These are phyloP conservation scores for Holocentrus rufus DNA, from an alignment of 2,797 vertebrate genomes.

Conservation along the genomic window DNA sequence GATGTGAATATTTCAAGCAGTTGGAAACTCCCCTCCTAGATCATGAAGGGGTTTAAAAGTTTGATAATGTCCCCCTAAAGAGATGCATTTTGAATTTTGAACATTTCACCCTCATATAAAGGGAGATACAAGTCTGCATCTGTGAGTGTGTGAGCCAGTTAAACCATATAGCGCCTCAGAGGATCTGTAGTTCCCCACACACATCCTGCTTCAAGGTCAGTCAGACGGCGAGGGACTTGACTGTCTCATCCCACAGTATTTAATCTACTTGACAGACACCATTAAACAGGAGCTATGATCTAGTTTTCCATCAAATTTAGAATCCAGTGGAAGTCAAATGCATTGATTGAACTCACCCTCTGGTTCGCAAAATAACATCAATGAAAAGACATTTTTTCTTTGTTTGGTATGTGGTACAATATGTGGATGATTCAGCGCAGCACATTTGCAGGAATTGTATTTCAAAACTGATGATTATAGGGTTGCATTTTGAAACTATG, in stretches of 20 bases:
- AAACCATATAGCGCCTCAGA: conserved; percentile 8
- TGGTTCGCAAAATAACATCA: no score
- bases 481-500: neutral
- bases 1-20: conserved; percentile 20
- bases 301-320: conserved; percentile 35
- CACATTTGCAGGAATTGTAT: neutral
- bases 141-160: conserved; percentile 21
- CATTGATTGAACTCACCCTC: neutral
- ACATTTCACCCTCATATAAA: neutral
- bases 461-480: neutral
- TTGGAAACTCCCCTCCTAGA: conserved; percentile 18
- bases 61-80: neutral
- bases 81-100: no score
- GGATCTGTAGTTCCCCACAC: conserved; percentile 37
- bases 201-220: neutral
- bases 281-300: conserved; percentile 55
- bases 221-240: conserved; percentile 21
- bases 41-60: conserved; percentile 10
- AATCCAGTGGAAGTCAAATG: conserved; percentile 1
- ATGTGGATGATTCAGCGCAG: neutral
- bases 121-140: conserved; percentile 4
- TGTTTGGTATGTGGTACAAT: no score
- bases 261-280: conserved; percentile 62
- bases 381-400: neutral
- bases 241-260: conserved; percentile 49